A percentile compares a stretch with the other conserved stretches of the same genome.
phyloP scores from a whole-genome alignment of 2,113 vertebrate genomes.

The Chaetodon trifascialis region DNA sequence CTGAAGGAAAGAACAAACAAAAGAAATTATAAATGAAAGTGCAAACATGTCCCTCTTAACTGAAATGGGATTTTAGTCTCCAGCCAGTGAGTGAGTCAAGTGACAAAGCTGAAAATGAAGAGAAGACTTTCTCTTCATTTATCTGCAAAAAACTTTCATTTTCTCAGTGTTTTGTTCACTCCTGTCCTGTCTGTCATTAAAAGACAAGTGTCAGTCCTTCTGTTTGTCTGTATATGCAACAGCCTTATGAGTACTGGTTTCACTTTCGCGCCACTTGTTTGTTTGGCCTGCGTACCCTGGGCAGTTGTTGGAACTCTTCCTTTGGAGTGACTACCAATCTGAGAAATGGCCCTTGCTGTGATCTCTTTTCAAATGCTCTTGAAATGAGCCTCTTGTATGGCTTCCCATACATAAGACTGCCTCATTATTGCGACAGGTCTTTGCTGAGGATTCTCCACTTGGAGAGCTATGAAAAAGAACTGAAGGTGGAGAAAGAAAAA shows the following conservation, averaged over 20 bases:
- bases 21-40: slow-evolving; percentile 30
- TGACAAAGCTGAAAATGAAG: slow-evolving; percentile 2
- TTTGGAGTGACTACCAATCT: slow-evolving; percentile 63
- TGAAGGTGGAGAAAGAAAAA: neutral
- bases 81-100: slow-evolving; percentile 14
- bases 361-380: slow-evolving; percentile 68
- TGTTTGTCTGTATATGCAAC: slow-evolving; percentile 23
- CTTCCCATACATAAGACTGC: slow-evolving; percentile 49
- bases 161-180: neutral
- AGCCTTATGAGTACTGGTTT: slow-evolving; percentile 35
- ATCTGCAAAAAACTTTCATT: slow-evolving; percentile 17
- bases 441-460: slow-evolving; percentile 24
- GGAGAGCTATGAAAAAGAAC: slow-evolving; percentile 8
- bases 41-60: slow-evolving; percentile 22
- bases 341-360: slow-evolving; percentile 49
- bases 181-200: neutral
- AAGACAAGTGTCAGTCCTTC: slow-evolving; percentile 40
- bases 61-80: slow-evolving; percentile 44
- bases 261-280: slow-evolving; percentile 47
- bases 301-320: slow-evolving; percentile 55
- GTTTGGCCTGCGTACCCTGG: slow-evolving; percentile 49
- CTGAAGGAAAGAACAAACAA: slow-evolving; percentile 6
- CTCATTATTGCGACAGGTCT: slow-evolving; percentile 49
- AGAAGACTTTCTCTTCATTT: slow-evolving; percentile 14
- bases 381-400: slow-evolving; percentile 63